These are phyloP conservation scores for Tenthredo livida DNA, from an alignment of 2,888 invertebrate species.

Conservation along the genomic window DNA sequence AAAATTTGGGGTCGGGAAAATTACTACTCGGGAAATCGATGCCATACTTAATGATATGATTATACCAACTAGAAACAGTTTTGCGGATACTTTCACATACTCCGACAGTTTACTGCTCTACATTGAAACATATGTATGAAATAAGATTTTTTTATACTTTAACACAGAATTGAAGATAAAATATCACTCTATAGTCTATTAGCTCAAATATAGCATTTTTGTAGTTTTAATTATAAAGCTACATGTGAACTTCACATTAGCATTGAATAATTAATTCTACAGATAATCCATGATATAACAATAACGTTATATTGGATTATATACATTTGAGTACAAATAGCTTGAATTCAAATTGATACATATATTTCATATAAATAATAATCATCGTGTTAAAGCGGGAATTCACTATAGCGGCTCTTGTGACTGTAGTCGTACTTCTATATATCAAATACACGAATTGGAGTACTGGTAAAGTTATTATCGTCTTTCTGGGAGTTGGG, in stretches of 20 bases:
- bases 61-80: slow-evolving; percentile 51
- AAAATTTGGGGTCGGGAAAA: slow-evolving; percentile 63
- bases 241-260: not conserved
- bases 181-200: not conserved
- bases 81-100: slow-evolving; percentile 41
- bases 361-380: not conserved
- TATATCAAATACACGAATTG: slow-evolving; percentile 58
- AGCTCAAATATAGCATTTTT: not conserved
- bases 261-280: not conserved
- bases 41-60: slow-evolving; percentile 66
- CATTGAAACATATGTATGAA: slow-evolving; percentile 26
- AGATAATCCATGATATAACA: not conserved
- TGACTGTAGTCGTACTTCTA: slow-evolving; percentile 56
- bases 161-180: not conserved
- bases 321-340: not conserved
- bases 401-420: slow-evolving; percentile 35
- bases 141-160: not conserved
- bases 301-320: not conserved
- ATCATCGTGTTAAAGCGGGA: not conserved
- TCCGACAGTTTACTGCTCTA: not conserved
- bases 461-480: slow-evolving; percentile 60
- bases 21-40: slow-evolving; percentile 68
- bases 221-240: not conserved
- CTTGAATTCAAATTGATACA: not conserved
- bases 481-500: slow-evolving; percentile 60